Percentiles rank a stretch among this genome's conserved stretches.
These are phyloP conservation scores for Bugula neritina DNA, from an alignment of 2,888 invertebrate genomes.

Conservation along the genomic window DNA sequence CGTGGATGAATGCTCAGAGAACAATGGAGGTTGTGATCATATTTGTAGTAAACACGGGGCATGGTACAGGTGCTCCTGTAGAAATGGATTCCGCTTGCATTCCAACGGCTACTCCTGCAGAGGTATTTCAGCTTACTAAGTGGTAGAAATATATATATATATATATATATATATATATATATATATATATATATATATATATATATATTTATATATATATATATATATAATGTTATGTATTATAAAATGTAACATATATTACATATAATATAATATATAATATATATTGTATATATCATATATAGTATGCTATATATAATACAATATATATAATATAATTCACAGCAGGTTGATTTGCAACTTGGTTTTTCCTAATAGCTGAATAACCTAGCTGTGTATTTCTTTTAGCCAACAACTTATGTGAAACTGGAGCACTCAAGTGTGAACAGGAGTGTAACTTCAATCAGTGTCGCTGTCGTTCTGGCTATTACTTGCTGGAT, in stretches of 20 bases:
- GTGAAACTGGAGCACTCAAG: neutral
- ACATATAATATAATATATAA: too few relatives aligned
- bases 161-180: too few relatives aligned
- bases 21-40: conserved; percentile 22
- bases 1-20: conserved; percentile 15
- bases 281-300: too few relatives aligned
- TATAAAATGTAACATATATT: too few relatives aligned
- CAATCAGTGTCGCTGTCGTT: neutral
- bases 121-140: too few relatives aligned
- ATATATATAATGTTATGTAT: too few relatives aligned
- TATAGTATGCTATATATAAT: too few relatives aligned
- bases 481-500: neutral
- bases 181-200: neutral
- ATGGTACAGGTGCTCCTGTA: neutral
- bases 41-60: conserved; percentile 1
- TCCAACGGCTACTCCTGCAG: neutral
- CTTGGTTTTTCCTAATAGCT: too few relatives aligned
- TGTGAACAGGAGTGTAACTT: neutral
- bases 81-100: neutral
- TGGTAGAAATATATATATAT: neutral
- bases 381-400: too few relatives aligned
- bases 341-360: too few relatives aligned
- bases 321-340: too few relatives aligned
- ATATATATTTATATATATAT: neutral
- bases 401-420: conserved; percentile 9